Evolutionary conservation across 2,888 invertebrate species (phyloP), one percentile per base, ranked within the genome.

Genomic region (Megamerina dolium): DNA sequence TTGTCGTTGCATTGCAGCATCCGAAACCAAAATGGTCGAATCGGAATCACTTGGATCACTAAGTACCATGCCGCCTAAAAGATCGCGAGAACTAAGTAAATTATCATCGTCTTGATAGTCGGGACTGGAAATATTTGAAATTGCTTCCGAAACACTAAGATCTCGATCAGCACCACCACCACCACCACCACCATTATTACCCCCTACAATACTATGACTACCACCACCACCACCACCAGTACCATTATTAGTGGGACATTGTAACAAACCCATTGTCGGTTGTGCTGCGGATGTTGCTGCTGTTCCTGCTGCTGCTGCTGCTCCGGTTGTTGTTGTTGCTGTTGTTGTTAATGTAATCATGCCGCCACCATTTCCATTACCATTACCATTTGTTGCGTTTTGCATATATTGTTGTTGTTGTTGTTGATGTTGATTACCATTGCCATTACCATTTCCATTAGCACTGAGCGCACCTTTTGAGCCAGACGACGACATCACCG

Each of bases 31-130:
- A 56, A 90, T 84, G 37, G 89, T 90, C 51, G 88, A 89, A 71
- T 90, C 89, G 57, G 88, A 88, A 74, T 90, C 89, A 68, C 87
- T 88, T 37, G 87, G 86, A 74, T 90, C 89, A 65, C 88, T 88
- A 57, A 89, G 79, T 66, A 85, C 86, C 87, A 89, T 88, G 37
- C 80, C 73, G 57, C 85, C 83, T 66, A 85, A 80, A 65, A 65
- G 61, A 70, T 88, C 87, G 56, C 85, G 80, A 41, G 83, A 81
- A 58, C 83, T 81, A 51, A 85, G 78, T 75, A 87, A 82, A 53
- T 82, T 82, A 73, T 87, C 87, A 66, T 87, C 87, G 70, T 89
- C 89, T 72, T 87, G 87, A 74, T 87, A 89, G 73, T 89, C 89
- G 30, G 89, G 89, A 75, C 87, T 88, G 56, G 87, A 87, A 73